These are phyloP conservation scores for Perdita meconis DNA, from an alignment of 2,888 invertebrate species.

Conservation along the genomic window DNA sequence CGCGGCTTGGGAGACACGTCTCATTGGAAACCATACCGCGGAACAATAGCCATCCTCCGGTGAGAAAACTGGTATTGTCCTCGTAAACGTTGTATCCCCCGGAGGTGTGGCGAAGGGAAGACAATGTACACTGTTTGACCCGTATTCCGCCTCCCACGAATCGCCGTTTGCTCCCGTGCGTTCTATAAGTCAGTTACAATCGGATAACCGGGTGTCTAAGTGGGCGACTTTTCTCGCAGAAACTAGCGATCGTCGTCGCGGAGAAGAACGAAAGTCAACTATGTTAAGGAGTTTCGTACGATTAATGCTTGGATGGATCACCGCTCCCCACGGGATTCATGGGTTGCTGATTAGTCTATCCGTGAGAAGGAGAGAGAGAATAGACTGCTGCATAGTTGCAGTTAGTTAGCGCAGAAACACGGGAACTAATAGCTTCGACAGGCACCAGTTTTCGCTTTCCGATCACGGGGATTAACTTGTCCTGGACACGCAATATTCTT, in stretches of 20 bases:
- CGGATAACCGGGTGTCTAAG: not conserved
- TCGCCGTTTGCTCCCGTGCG: not conserved
- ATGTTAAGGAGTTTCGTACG: too few relatives aligned
- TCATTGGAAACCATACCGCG: constrained; percentile 25
- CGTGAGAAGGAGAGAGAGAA: not conserved
- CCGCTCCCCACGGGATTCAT: not conserved
- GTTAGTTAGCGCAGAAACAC: not conserved
- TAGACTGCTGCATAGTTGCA: too few relatives aligned
- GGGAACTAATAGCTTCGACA: not conserved
- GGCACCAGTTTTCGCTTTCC: not conserved
- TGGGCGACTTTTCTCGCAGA: not conserved
- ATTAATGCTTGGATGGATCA: not conserved
- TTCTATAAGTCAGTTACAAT: not conserved
- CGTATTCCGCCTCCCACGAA: constrained; percentile 8
- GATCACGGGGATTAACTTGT: not conserved
- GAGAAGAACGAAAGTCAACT: too few relatives aligned
- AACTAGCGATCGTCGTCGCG: too few relatives aligned
- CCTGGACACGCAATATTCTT: not conserved
- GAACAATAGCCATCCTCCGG: constrained; percentile 44
- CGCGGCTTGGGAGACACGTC: constrained; percentile 20
- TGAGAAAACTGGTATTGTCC: constrained; percentile 53
- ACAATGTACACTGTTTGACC: constrained; percentile 44
- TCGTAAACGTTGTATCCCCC: constrained; percentile 52
- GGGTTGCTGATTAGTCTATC: not conserved
- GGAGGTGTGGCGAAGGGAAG: constrained; percentile 31